phyloP scores from a whole-genome alignment of 2,797 vertebrate species.

The Holocentrus rufus region DNA sequence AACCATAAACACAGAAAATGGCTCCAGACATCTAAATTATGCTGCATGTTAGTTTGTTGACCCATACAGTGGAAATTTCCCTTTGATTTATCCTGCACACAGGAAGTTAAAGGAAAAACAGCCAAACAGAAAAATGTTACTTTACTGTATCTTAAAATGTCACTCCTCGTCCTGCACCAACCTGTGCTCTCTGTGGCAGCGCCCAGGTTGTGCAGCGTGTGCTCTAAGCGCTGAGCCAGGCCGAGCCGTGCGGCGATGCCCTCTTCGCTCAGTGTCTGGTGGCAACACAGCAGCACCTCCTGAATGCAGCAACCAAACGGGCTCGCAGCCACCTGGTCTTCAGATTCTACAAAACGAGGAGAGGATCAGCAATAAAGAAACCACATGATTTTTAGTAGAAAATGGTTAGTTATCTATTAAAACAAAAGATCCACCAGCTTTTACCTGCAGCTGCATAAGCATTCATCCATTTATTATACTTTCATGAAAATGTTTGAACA shows the following conservation, averaged over 20 bases:
- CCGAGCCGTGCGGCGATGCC: constrained; percentile 81
- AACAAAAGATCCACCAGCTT: too few species aligned
- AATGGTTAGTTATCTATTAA: too few species aligned
- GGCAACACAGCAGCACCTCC: constrained; percentile 88
- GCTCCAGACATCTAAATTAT: neutral
- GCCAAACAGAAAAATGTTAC: too few species aligned
- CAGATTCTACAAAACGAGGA: constrained; percentile 75
- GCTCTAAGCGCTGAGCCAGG: constrained; percentile 86
- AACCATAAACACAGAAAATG: neutral
- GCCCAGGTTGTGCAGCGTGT: constrained; percentile 81
- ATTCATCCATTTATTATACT: too few species aligned
- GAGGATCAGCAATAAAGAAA: neutral
- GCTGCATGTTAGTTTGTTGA: too few species aligned
- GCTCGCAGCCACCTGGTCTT: constrained; percentile 76
- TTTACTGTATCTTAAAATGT: neutral
- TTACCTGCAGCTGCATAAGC: too few species aligned
- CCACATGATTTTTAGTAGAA: too few species aligned
- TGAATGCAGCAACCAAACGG: constrained; percentile 87
- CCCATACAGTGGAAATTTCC: too few species aligned
- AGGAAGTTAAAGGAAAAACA: neutral
- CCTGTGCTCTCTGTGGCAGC: constrained; percentile 80
- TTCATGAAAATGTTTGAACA: neutral
- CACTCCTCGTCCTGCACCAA: constrained; percentile 54
- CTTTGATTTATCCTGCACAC: neutral
- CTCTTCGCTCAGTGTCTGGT: constrained; percentile 87